Base-by-base conservation (phyloP, 23 tunicate genomes). In the Diplosoma virens region DNA sequence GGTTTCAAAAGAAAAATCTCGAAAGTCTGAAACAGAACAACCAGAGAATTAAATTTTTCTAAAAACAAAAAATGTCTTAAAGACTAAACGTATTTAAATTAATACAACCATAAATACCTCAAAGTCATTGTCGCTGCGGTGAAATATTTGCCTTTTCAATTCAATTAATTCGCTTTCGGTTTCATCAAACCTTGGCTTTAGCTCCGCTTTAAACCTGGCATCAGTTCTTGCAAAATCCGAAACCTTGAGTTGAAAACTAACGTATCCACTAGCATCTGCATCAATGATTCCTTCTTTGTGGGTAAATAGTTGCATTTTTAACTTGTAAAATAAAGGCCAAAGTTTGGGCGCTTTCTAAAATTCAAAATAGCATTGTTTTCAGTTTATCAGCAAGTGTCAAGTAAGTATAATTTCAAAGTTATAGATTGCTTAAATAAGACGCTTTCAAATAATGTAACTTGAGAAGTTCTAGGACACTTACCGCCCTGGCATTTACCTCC, bases 241-340 rank as follows among this genome's bases (percentile, higher is more conserved):
- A 31, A 72, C 65, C 24, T 58, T 58, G 16, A 88, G 59, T 60
- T 54, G 75, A 6, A 88, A 59, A 47, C 76, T 61, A 1, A 77
- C 83, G 52, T 53, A 59, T 1, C 95, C 95, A 37, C 66, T 67
- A 28, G 59, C 64, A 33, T 78, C 79, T 20, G 87, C 75, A 18
- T 29, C 30, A 17, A 88, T 47, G 32, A 88, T 30, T 0, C 95
- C 95, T 14, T 25, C 27, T 55, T n/a, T 30, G 45, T 81, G 95
- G 1, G 95, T 82, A 47, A 7, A 14, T 25, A 65, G 73, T 48
- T 58, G 14, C 9, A 88, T 56, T 30, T 82, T 82, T 32, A 88
- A 75, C 47, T 88, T 88, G 95, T 76, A 88, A 35, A 67, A 77
- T 41, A 88, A 73, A 0, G 95, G 95, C 95, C 95, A 88, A 2